Conservation (phyloP, 2,888 invertebrate genomes). For the Lasioglossum marginatum region DNA sequence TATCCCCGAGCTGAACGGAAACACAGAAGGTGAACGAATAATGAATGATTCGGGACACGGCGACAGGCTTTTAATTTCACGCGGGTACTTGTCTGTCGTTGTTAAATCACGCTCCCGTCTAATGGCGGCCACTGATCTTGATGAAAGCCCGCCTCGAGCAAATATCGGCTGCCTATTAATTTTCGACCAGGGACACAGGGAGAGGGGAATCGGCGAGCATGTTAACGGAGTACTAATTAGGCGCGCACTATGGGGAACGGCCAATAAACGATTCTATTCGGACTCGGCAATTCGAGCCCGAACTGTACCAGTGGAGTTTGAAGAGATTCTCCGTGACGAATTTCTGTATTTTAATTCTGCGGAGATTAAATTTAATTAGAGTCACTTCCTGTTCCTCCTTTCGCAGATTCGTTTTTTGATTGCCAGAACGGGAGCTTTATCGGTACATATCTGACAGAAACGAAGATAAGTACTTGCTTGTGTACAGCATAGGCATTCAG, state of each 20-base stretch:
- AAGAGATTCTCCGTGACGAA: background rate
- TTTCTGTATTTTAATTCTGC: background rate
- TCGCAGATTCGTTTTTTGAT: too few relatives aligned
- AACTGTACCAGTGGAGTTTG: background rate
- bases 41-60: slow-evolving; percentile 9
- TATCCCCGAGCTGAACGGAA: background rate
- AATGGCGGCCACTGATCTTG: slow-evolving; percentile 29
- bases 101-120: slow-evolving; percentile 41
- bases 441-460: too few relatives aligned
- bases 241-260: background rate
- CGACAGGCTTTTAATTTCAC: slow-evolving; percentile 29
- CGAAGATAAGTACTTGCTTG: too few relatives aligned
- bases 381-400: too few relatives aligned
- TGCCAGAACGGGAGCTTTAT: too few relatives aligned
- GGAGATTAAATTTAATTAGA: too few relatives aligned
- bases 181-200: slow-evolving; percentile 12
- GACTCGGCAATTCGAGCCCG: background rate
- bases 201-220: background rate
- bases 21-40: slow-evolving; percentile 19
- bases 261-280: background rate
- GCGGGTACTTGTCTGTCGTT: background rate
- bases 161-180: slow-evolving; percentile 46
- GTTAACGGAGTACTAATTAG: background rate
- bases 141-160: slow-evolving; percentile 42
- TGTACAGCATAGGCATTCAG: too few relatives aligned